Conservation (phyloP, 1,140 invertebrate species). For the Ptiloglossa arizonensis region DNA sequence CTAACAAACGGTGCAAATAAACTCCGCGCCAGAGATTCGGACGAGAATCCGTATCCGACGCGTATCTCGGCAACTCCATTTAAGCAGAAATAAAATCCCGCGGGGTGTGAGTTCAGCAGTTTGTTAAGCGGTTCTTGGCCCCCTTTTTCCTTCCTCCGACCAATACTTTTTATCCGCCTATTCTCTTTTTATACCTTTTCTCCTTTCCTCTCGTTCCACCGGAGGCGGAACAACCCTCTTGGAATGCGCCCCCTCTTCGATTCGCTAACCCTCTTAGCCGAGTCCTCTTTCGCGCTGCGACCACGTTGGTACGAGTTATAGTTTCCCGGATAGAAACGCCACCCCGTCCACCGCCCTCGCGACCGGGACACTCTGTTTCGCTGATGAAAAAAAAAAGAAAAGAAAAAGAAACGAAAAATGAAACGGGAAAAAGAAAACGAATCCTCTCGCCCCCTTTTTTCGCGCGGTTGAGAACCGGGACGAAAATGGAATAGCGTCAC, state of each 20-base stretch:
- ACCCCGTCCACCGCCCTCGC: background rate
- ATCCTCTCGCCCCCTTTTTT: too few species aligned
- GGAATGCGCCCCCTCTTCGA: constrained; percentile 44
- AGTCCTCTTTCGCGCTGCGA: background rate
- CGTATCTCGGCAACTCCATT: constrained; percentile 76
- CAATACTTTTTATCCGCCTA: constrained; percentile 45
- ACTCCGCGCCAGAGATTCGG: constrained; percentile 53
- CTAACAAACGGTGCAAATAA: constrained; percentile 63
- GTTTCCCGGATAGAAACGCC: constrained; percentile 34
- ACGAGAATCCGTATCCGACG: constrained; percentile 70
- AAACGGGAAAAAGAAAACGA: too few species aligned
- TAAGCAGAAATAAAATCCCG: constrained; percentile 79
- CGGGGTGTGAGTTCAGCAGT: constrained; percentile 79
- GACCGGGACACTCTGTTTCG: constrained; percentile 39
- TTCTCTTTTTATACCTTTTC: constrained; percentile 42
- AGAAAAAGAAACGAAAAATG: too few species aligned
- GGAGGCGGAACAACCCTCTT: constrained; percentile 42
- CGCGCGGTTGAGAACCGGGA: background rate
- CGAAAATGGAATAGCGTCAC: constrained; percentile 49
- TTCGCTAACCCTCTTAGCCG: constrained; percentile 43
- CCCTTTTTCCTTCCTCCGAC: constrained; percentile 56
- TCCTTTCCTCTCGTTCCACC: constrained; percentile 45
- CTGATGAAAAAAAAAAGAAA: too few species aligned
- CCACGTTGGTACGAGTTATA: constrained; percentile 49
- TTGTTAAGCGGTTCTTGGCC: constrained; percentile 74